Evolutionary conservation across 2,797 vertebrate genomes (phyloP).

Genomic region (Garrulus glandarius): DNA sequence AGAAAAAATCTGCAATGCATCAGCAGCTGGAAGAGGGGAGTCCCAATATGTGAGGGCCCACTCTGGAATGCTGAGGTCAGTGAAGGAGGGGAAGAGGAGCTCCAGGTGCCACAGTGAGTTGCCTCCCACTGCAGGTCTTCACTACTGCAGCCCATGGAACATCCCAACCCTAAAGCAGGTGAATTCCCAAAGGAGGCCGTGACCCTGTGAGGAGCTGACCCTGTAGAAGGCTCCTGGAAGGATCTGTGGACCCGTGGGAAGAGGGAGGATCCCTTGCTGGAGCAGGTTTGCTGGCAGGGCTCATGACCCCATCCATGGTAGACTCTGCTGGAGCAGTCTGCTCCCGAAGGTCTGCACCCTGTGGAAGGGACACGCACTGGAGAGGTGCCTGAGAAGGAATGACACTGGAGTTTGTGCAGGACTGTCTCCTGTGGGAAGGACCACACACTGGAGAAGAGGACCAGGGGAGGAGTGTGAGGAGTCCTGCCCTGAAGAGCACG

Average conservation of each 20-base stretch:
- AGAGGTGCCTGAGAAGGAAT: neutral
- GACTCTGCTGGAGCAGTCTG: neutral
- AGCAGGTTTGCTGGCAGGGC: neutral
- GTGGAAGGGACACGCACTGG: neutral
- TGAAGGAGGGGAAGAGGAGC: neutral
- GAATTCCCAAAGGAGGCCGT: neutral
- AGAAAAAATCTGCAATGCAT: neutral
- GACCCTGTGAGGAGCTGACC: neutral
- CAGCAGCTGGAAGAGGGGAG: neutral
- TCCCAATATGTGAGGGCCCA: neutral
- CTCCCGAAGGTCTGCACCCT: accelerated
- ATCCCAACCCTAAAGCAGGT: neutral
- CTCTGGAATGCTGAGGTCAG: neutral
- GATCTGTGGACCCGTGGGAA: neutral
- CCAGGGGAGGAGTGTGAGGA: too few relatives aligned
- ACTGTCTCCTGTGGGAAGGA: neutral
- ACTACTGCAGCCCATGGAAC: neutral
- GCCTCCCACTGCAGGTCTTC: neutral
- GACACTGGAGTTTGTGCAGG: neutral
- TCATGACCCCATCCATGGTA: too few relatives aligned
- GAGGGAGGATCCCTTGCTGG: neutral
- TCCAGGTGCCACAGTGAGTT: neutral
- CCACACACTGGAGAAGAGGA: neutral
- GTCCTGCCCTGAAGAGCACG: neutral
- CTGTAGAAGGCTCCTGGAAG: neutral